Evolutionary conservation across 2,888 invertebrate genomes (phyloP).

Genomic region (Chloroclysta siterata): DNA sequence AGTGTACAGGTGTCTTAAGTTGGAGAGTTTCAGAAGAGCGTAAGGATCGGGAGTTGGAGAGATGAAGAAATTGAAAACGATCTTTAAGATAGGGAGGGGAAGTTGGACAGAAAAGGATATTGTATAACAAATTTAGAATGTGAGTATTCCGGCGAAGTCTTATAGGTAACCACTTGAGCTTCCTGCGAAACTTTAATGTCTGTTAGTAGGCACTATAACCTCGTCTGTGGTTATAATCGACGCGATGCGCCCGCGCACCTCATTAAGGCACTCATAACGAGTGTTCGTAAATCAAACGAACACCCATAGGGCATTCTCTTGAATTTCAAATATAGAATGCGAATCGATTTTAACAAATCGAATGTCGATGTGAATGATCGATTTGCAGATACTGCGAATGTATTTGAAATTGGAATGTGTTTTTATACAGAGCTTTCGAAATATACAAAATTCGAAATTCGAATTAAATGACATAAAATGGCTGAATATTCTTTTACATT

Average conservation of each 20-base stretch:
- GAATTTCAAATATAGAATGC: slow-evolving; percentile 53
- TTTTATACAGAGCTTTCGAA: slow-evolving; percentile 2
- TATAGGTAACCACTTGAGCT: no score
- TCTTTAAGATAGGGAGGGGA: no score
- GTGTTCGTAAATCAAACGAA: slow-evolving; percentile 77
- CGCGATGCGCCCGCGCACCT: slow-evolving; percentile 71
- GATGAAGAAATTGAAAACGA: no score
- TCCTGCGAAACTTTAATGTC: background rate
- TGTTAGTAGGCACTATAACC: slow-evolving; percentile 12
- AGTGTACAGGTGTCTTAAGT: no score
- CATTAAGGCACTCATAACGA: slow-evolving; percentile 77
- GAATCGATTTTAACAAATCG: slow-evolving; percentile 48
- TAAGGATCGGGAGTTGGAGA: no score
- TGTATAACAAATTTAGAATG: no score
- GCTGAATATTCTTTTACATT: no score
- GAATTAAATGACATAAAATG: no score
- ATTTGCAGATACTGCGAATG: slow-evolving; percentile 49
- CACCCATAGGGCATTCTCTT: slow-evolving; percentile 77
- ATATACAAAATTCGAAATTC: no score
- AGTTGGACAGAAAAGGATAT: no score
- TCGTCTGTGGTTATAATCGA: slow-evolving; percentile 42
- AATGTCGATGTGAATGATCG: slow-evolving; percentile 66
- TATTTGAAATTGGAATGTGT: slow-evolving; percentile 33
- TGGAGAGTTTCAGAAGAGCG: no score
- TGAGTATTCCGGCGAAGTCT: no score